Base-by-base conservation (phyloP, 53 echinoderm and acorn worm species). In the Paracentrotus lividus region DNA sequence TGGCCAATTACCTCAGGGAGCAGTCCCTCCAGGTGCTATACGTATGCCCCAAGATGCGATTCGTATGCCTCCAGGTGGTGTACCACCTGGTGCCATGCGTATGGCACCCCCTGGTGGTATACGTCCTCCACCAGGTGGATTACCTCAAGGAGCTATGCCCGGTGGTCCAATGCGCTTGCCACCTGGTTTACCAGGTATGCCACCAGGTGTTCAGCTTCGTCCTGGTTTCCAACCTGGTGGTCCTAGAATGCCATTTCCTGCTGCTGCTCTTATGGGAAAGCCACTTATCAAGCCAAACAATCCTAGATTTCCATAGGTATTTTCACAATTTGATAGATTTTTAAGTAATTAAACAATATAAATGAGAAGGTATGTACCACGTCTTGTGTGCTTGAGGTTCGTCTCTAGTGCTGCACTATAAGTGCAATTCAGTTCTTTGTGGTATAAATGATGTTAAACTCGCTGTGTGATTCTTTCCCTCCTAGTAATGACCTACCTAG, bases 241-340 rank as follows among this genome's bases (percentile, higher is more conserved):
- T 36, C 90, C 90, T 72, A 68, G 90, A 49, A 90, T 90, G 81
- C 78, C 77, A 78, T 16, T 92, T n/a, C 59, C 77, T 49, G 92
- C 92, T 40, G 92, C 92, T 78, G 92, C 92, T 42, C 59, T 92
- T 10, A 92, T 92, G 92, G 92, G 92, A 40, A 92, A 78, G 77
- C 92, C 92, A 24, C 78, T 92, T 38, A 78, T 92, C 58, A 92
- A 92, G 47, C 92, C 92, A 38, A 42, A 36, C 29, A 34, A 77
- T 38, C 92, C 92, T 5, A 92, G 92, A 58, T 52, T 78, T 21
- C 92, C 90, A 2, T 90, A 69, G 75, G 33, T 86, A 26, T 45
- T 81, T 47, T 26, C 10, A 47, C 49, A 26, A 38, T 36, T 72
- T 72, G 31, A 64, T 64, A 31, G 10, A 7, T 64, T 64, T 64